phyloP scores from a whole-genome alignment of 2,797 vertebrate genomes.

The Ctenopoma kingsleyae region DNA sequence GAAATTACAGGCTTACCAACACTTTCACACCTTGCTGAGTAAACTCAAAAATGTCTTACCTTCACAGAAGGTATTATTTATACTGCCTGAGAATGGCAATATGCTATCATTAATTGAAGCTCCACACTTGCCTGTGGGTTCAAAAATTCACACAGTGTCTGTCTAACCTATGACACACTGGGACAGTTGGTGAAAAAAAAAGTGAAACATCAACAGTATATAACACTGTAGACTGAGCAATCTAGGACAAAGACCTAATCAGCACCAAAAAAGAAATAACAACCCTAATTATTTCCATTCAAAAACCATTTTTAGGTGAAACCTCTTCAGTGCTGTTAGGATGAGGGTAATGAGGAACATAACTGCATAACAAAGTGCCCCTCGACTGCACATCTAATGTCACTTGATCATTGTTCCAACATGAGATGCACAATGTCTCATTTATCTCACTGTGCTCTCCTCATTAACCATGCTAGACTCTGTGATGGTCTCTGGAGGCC shows the following conservation, averaged over 20 bases:
- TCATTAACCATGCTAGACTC: conserved; percentile 68
- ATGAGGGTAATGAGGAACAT: conserved; percentile 27
- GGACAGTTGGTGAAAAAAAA: neutral
- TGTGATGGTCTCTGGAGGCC: conserved; percentile 56
- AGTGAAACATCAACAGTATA: neutral
- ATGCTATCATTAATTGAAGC: conserved; percentile 31
- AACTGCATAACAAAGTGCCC: conserved; percentile 17
- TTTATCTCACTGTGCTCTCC: conserved; percentile 68
- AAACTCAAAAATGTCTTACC: neutral
- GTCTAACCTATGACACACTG: neutral
- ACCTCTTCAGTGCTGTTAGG: conserved; percentile 11
- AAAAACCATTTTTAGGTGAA: conserved; percentile 16
- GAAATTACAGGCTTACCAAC: neutral
- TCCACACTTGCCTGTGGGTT: neutral
- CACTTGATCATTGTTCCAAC: conserved; percentile 65
- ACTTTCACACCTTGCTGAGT: neutral
- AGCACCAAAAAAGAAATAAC: conserved; percentile 39
- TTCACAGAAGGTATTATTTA: neutral
- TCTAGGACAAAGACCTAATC: conserved; percentile 60
- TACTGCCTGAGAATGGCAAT: neutral
- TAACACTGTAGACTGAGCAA: neutral
- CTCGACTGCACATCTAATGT: conserved; percentile 32
- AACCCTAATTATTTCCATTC: conserved; percentile 42
- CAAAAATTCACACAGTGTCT: neutral
- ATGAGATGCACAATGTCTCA: conserved; percentile 72